A percentile compares a stretch with the other conserved stretches of the same genome.
These are phyloP conservation scores for Hylaeus volcanicus DNA, from an alignment of 1,140 invertebrate species.

Conservation along the genomic window DNA sequence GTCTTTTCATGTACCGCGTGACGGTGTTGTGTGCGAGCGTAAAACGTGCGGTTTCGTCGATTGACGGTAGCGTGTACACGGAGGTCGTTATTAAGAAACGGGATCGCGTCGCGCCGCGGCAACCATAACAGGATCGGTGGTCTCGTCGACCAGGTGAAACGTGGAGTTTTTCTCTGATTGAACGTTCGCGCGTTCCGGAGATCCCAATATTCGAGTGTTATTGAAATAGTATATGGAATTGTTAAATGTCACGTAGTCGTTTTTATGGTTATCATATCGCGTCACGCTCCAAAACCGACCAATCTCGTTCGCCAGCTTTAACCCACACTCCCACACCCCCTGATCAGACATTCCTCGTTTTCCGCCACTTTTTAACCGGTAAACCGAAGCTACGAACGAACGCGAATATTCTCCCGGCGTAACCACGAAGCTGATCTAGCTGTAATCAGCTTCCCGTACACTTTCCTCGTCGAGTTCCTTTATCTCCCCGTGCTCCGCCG, in stretches of 20 bases:
- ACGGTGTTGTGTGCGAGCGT: background rate
- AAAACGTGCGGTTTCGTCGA: slow-evolving; percentile 34
- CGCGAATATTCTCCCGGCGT: background rate
- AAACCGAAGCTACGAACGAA: background rate
- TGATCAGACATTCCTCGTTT: too few relatives aligned
- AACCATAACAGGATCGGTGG: background rate
- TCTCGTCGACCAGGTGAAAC: too few relatives aligned
- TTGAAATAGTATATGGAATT: too few relatives aligned
- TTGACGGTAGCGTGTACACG: slow-evolving; percentile 28
- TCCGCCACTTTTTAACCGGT: background rate
- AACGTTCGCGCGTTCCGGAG: too few relatives aligned
- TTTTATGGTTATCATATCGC: too few relatives aligned
- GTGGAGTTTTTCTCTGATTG: too few relatives aligned
- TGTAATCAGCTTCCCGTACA: slow-evolving; percentile 51
- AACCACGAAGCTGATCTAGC: slow-evolving; percentile 47
- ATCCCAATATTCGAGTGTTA: too few relatives aligned
- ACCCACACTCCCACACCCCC: too few relatives aligned
- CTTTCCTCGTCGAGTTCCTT: slow-evolving; percentile 39
- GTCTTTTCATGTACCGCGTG: background rate
- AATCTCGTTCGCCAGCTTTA: too few relatives aligned
- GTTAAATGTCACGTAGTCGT: too few relatives aligned
- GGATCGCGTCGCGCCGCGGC: background rate
- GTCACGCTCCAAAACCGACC: too few relatives aligned
- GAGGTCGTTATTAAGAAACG: slow-evolving; percentile 34
- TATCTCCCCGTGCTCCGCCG: slow-evolving; percentile 39